phyloP scores from a whole-genome alignment of 2,113 vertebrate species.

The Silurus asotus region DNA sequence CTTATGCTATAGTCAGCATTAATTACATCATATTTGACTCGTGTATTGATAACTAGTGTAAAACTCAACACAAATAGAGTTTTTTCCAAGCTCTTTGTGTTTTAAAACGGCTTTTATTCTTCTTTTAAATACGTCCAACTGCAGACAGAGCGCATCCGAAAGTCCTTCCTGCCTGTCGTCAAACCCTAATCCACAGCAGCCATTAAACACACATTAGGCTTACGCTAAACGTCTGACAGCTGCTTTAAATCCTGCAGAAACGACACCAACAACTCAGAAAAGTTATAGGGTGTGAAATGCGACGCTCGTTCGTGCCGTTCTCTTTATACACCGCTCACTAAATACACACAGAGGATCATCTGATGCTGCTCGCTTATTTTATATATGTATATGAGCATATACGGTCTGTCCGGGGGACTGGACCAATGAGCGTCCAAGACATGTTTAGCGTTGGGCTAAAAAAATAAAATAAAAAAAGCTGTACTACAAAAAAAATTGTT shows the following conservation, averaged over 20 bases:
- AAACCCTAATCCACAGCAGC: conserved; percentile 8
- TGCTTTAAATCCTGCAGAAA: not conserved
- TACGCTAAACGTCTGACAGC: not conserved
- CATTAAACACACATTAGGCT: conserved; percentile 15
- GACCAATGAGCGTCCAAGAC: too few relatives aligned
- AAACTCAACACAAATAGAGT: too few relatives aligned
- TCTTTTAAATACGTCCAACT: not conserved
- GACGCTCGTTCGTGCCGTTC: not conserved
- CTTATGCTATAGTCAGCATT: too few relatives aligned
- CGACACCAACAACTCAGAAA: not conserved
- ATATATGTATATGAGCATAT: too few relatives aligned
- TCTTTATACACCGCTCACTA: not conserved
- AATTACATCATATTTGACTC: too few relatives aligned
- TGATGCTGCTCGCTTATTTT: not conserved
- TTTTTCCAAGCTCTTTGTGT: too few relatives aligned
- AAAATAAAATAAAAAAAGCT: too few relatives aligned
- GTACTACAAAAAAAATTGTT: too few relatives aligned
- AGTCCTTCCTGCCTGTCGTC: conserved; percentile 9
- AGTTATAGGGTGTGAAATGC: not conserved
- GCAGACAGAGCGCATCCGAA: not conserved
- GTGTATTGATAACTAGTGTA: too few relatives aligned
- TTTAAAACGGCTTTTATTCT: too few relatives aligned
- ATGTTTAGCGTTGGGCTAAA: too few relatives aligned
- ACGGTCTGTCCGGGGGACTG: not conserved
- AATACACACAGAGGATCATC: not conserved